Evolutionary conservation across 2,797 vertebrate genomes (phyloP), one percentile per base, ranked within the genome.

Genomic region (Myotis myotis): DNA sequence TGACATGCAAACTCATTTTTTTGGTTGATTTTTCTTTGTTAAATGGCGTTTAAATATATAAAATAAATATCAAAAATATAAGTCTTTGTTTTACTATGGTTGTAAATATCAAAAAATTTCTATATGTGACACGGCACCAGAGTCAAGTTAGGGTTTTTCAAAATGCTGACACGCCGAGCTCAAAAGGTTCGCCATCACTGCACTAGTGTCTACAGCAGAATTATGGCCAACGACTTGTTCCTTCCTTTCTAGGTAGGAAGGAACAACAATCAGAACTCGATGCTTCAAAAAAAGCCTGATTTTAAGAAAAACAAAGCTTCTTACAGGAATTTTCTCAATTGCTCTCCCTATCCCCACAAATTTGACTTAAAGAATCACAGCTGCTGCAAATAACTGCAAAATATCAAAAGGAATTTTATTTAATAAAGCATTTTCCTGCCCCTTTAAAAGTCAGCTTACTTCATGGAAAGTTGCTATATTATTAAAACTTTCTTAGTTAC

Each of bases 401-500:
- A 74, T 83, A 70, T 44, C 16, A 76, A 53, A 62, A 44, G 36
- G 11, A 19, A 71, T 55, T 93, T 62, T 20, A 64, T 82, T 96
- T 90, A 80, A 64, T 89, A 89, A 64, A 53, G 8, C 36, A 49
- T 76, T 96, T 87, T 78, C 71, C 3, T 66, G 9, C 3, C 16
- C 20, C 47, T 87, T 86, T 93, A 74, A 70, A 95, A 83, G 11
- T 83, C 16, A 91, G 71, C 51, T 91, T 86, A 75, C 55, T 93
- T 89, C 5, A 28, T 87, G 62, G 57, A 80, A 87, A 90, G 16
- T 74, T 87, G 51, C 20, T 84, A 1, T 66, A 78, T 76, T 53
- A 75, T 64, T 84, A 51, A 93, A 94, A 76, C 12, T 84, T 84
- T 70, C 60, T 51, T 94, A 76, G 33, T 91, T 92, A 93, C 81